A percentile compares a stretch with the other conserved stretches of the same genome.
phyloP scores from a whole-genome alignment of 1,140 invertebrate genomes.

The Panonychus citri region DNA sequence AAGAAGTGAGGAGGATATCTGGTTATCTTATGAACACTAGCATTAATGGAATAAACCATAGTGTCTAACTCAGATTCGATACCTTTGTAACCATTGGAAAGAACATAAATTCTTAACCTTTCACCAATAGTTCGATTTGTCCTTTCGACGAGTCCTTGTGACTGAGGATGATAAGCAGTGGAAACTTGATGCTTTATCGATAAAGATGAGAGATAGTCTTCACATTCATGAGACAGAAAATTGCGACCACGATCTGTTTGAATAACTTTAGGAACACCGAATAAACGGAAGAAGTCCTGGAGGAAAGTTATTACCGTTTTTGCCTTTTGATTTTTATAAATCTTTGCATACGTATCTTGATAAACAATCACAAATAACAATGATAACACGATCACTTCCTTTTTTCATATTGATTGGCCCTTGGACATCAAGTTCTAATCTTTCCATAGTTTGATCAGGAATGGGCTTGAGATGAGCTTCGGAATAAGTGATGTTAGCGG shows the following conservation, averaged over 20 bases:
- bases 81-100: neutral
- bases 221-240: neutral
- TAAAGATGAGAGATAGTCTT: neutral
- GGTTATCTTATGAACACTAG: neutral
- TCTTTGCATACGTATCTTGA: neutral
- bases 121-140: neutral
- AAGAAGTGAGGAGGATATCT: neutral
- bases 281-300: neutral
- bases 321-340: neutral
- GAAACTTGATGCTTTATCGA: neutral
- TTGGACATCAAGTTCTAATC: neutral
- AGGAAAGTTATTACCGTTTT: neutral
- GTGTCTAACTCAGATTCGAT: neutral
- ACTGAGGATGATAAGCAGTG: neutral
- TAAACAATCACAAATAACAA: neutral
- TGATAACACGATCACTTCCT: neutral
- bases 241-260: neutral
- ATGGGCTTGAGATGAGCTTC: neutral
- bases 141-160: neutral
- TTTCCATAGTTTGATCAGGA: neutral
- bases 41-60: neutral
- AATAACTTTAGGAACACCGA: neutral
- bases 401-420: neutral
- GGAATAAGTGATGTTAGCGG: neutral
- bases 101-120: neutral